Percentiles rank a stretch among this genome's conserved stretches.
phyloP scores from a whole-genome alignment of 1,140 invertebrate species.

The Thaumatotibia leucotreta region DNA sequence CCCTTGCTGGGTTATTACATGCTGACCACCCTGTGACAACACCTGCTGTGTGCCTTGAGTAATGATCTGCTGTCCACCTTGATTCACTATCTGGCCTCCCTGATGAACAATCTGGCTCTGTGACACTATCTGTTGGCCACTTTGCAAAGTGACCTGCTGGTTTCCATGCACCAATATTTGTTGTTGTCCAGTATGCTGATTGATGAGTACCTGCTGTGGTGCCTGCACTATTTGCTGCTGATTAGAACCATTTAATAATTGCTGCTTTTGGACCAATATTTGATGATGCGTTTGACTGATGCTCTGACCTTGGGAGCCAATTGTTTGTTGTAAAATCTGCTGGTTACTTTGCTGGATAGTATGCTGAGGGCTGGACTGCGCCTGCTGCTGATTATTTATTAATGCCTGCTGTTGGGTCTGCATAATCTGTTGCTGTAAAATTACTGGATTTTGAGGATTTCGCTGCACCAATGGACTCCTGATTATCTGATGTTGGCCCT shows the following conservation, averaged over 20 bases:
- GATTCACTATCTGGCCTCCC: conserved; percentile 64
- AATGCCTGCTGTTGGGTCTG: conserved; percentile 68
- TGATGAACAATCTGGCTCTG: conserved; percentile 69
- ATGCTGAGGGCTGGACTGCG: conserved; percentile 64
- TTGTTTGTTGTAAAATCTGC: conserved; percentile 63
- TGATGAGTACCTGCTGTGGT: conserved; percentile 64
- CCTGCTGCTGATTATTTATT: conserved; percentile 60
- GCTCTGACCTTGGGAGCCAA: conserved; percentile 57
- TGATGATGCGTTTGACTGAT: conserved; percentile 65
- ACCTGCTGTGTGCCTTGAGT: conserved; percentile 63
- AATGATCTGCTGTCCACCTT: conserved; percentile 64
- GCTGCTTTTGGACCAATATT: conserved; percentile 72
- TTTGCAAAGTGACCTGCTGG: conserved; percentile 66
- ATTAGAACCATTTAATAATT: conserved; percentile 50
- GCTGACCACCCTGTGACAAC: conserved; percentile 63
- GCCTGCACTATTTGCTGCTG: conserved; percentile 69
- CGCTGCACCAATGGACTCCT: conserved; percentile 68
- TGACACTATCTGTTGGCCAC: conserved; percentile 64
- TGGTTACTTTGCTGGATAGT: conserved; percentile 59
- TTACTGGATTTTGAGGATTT: conserved; percentile 70
- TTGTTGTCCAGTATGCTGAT: conserved; percentile 68
- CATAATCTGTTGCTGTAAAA: conserved; percentile 73
- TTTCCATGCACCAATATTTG: conserved; percentile 71
- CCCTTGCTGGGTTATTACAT: conserved; percentile 69
- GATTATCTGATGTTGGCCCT: conserved; percentile 70